Conservation (phyloP, 2,797 vertebrate genomes). For the Calcarius lapponicus region DNA sequence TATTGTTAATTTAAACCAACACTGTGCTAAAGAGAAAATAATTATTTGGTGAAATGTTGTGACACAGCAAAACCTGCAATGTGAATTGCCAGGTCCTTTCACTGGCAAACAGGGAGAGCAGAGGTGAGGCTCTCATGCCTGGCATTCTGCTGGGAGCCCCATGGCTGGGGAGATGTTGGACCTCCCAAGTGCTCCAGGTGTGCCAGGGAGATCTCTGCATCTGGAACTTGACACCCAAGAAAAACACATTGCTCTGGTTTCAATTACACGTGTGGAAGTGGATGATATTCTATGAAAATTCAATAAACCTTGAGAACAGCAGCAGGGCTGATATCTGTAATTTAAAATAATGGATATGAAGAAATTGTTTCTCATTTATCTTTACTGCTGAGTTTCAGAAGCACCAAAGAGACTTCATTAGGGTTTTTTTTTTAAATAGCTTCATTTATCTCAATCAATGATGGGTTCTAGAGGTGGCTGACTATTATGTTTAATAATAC, state of each 20-base stretch:
- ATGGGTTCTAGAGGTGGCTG: conserved; percentile 76
- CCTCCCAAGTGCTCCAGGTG: accelerated
- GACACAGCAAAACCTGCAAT: background rate
- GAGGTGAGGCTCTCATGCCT: background rate
- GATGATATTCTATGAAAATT: conserved; percentile 73
- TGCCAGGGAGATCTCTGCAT: background rate
- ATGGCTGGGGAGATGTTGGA: accelerated
- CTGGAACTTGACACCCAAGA: background rate
- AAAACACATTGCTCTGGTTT: background rate
- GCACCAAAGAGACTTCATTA: conserved; percentile 84
- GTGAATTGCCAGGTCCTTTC: background rate
- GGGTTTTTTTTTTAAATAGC: conserved; percentile 71
- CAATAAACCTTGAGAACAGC: conserved; percentile 78
- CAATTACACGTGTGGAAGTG: conserved; percentile 7
- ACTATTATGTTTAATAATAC: conserved; percentile 77
- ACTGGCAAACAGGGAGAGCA: background rate
- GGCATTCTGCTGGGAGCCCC: accelerated
- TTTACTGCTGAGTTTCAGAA: conserved; percentile 82
- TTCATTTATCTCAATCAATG: conserved; percentile 85
- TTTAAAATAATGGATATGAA: conserved; percentile 85
- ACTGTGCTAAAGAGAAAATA: background rate
- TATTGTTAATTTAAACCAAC: background rate
- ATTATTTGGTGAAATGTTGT: background rate
- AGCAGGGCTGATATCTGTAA: conserved; percentile 81
- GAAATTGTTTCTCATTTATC: conserved; percentile 87